Percentiles rank a stretch among this genome's conserved stretches.
Evolutionary conservation across 2,797 vertebrate species (phyloP).

Genomic region (Hemitrygon akajei): DNA sequence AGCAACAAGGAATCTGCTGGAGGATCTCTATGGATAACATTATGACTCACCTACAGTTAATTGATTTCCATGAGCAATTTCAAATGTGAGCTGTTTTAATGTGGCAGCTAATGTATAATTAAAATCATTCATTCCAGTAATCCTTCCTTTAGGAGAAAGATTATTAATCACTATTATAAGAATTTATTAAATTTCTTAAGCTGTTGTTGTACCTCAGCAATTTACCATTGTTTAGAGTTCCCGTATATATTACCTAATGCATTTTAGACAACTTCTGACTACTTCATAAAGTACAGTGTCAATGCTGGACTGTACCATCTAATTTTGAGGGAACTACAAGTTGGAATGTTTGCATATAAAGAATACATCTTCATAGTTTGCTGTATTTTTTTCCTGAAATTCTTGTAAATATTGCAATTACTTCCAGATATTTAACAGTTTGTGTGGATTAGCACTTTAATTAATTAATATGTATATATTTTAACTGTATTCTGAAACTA

Average conservation of each 20-base stretch:
- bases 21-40: not conserved
- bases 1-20: no score
- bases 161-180: not conserved
- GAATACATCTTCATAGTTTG: not conserved
- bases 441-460: not conserved
- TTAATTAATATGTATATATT: not conserved
- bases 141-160: not conserved
- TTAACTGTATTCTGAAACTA: constrained; percentile 41
- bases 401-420: not conserved
- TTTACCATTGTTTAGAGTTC: not conserved
- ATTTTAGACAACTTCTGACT: no score
- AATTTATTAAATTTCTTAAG: not conserved
- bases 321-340: not conserved
- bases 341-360: constrained; percentile 3
- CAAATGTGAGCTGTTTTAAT: not conserved
- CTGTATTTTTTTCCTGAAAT: not conserved
- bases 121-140: not conserved
- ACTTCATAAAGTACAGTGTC: no score
- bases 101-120: not conserved
- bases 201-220: not conserved
- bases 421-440: not conserved
- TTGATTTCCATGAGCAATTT: not conserved
- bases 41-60: not conserved
- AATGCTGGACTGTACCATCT: not conserved
- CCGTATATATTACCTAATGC: not conserved